phyloP scores from a whole-genome alignment of 2,888 invertebrate species.

The Melinopterus prodromus region DNA sequence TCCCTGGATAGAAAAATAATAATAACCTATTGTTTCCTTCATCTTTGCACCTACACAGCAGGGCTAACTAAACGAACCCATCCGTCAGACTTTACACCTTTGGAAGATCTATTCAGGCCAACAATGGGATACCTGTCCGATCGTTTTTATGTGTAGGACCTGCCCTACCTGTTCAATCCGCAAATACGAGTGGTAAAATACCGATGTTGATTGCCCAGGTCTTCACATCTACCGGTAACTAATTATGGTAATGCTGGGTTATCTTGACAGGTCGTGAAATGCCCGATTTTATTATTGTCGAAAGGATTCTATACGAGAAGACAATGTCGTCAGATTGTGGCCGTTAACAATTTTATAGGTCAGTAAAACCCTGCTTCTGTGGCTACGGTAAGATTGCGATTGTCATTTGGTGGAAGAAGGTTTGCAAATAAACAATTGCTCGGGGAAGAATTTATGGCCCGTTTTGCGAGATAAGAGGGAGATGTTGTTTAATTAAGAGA shows the following conservation, averaged over 20 bases:
- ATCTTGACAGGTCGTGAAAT: neutral
- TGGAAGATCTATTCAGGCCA: neutral
- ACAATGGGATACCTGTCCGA: neutral
- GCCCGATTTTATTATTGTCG: neutral
- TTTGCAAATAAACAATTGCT: neutral
- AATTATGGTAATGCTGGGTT: neutral
- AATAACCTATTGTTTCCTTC: neutral
- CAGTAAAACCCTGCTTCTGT: neutral
- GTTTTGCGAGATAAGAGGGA: neutral
- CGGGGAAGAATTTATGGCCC: neutral
- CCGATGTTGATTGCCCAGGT: neutral
- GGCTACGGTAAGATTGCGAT: neutral
- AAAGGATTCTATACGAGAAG: neutral
- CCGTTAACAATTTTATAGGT: neutral
- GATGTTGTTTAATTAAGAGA: neutral
- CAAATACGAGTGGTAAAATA: neutral
- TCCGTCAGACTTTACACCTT: neutral
- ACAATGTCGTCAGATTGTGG: neutral
- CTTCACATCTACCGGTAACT: neutral
- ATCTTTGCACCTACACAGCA: too few relatives aligned
- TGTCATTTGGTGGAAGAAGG: neutral
- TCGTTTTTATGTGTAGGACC: neutral
- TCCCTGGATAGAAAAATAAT: neutral
- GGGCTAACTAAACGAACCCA: neutral
- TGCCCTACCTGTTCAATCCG: neutral